Evolutionary conservation across 2,797 vertebrate genomes (phyloP), one percentile per base, ranked within the genome.

Genomic region (Xenopus petersii): DNA sequence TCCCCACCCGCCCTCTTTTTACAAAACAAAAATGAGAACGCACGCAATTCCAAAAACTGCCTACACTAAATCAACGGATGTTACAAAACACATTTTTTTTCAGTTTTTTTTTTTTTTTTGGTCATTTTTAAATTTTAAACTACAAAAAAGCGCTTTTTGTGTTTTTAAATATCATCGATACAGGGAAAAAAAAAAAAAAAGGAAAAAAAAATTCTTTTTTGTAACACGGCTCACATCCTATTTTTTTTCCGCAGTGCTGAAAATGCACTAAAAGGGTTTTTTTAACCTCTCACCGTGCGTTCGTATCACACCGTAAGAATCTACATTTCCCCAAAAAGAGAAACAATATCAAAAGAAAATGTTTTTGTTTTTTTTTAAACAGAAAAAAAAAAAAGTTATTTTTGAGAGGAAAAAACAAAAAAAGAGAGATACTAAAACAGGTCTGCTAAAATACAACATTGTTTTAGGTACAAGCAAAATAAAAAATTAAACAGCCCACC

Each of bases 211-310:
- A 21, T 9, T 12, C 1, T 12, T 33, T 64, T 58, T 21, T 65
- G 71, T 70, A 78, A 74, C 54, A 60, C 71, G 68, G 65, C 71
- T 70, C 76, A 65, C 59, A 51, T 78, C 70, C 70, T 78, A 69
- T 69, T 67, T 77, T 62, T 62, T 71, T 73, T 73, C 54, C 61
- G 73, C 70, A 78, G 76, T 78, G 76, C 76, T 64, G 68, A 78
- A 78, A 78, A 78, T 74, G 76, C 76, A 78, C 76, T 73, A 67
- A 77, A 75, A 77, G 54, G 63, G 76, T 78, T 73, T 78, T 65
- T 30, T 30, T 30, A 30, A 30, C 51, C 71, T 73, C 76, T 78
- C 76, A 74, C 76, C 17, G 61, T 73, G 76, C 71, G 42, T 51
- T 63, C 33, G n/a, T 16, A 63, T 1, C 12, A 26, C 76, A 78